Evolutionary conservation across 2,797 vertebrate genomes (phyloP), one percentile per base, ranked within the genome.

Genomic region (Phoeniculus purpureus): DNA sequence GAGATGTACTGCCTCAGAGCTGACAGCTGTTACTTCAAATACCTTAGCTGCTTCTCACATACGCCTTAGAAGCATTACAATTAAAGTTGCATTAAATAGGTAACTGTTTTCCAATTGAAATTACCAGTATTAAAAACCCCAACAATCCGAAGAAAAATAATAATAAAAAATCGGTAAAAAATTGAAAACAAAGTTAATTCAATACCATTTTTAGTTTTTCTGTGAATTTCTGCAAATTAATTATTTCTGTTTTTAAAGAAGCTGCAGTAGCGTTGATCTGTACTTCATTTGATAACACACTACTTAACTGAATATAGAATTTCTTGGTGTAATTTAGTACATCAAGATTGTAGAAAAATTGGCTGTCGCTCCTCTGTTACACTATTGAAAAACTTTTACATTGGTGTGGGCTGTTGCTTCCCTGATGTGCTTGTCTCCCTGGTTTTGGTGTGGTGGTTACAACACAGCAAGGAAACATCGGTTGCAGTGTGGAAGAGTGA

Each of bases 401-500:
- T 12, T 47, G 6, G 0, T 55, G 29, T 40, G 32, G 31, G 61
- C 17, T n/a, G 5, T 20, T 51, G 4, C 60, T 79, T 50, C 52
- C 37, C 17, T 34, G 48, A 14, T 0, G 0, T 76, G 40, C 48
- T 62, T 58, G 34, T 56, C 27, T 54, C 29, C 34, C 27, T 15
- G 9, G 1, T 72, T 89, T 72, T 68, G 15, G 10, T 73, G 61
- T 1, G 1, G 4, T 76, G 58, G 9, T 78, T 80, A 5, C 37
- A 50, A 6, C 48, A 31, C 9, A 17, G 37, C 37, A 52, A 85
- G 78, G 60, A 58, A 75, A 50, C 9, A 29, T 8, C 20, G 8
- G 9, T 65, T 31, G 20, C 31, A 27, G 4, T 1, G 1, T 0
- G 0, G n/a, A 27, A 68, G 25, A 70, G 34, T 22, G 52, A 31